A percentile compares a stretch with the other conserved stretches of the same genome.
phyloP scores from a whole-genome alignment of 2,113 vertebrate species.

The Lepidothrix coronata region DNA sequence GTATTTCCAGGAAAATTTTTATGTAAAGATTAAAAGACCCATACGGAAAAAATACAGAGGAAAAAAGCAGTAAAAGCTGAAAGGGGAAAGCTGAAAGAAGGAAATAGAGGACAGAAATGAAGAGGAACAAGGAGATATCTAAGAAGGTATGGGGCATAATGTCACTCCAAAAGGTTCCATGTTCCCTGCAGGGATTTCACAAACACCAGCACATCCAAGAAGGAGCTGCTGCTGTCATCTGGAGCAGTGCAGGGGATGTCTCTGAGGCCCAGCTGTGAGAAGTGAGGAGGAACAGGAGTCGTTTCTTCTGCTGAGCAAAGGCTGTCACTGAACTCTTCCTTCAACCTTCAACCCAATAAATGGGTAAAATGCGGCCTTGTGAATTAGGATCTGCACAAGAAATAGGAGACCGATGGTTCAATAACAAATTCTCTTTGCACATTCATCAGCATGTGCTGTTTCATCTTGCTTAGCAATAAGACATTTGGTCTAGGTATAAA shows the following conservation, averaged over 20 bases:
- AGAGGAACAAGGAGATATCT: not conserved
- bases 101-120: not conserved
- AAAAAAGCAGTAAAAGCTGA: not conserved
- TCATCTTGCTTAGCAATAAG: not conserved
- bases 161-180: not conserved
- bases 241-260: not conserved
- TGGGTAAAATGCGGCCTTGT: not conserved
- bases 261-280: rapidly evolving
- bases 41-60: not conserved
- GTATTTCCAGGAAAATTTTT: constrained; percentile 11
- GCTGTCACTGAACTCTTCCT: not conserved
- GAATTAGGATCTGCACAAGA: not conserved
- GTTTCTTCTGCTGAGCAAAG: not conserved
- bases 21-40: not conserved
- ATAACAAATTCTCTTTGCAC: not conserved
- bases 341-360: not conserved
- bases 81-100: not conserved
- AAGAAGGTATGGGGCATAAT: not conserved
- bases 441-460: rapidly evolving
- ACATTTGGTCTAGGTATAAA: not conserved
- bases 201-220: not conserved
- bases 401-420: not conserved
- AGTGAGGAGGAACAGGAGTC: not conserved
- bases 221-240: not conserved
- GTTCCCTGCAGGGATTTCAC: not conserved